Conservation (phyloP, 2,113 vertebrate species). For the Meleagris gallopavo region DNA sequence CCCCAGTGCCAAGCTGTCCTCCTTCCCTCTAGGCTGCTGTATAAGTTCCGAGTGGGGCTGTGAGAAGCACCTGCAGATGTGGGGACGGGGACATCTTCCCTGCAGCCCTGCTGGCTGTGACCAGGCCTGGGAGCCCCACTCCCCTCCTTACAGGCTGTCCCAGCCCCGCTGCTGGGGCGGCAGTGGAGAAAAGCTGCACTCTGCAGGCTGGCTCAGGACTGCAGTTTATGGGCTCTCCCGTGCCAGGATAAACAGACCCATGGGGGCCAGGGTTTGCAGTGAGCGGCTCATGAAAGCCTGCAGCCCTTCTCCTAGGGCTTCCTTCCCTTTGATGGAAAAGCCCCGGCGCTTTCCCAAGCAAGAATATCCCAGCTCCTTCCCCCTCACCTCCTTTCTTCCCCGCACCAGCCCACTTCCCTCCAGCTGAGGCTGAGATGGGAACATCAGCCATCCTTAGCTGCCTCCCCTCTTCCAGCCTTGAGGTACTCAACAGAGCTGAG, state of each 20-base stretch:
- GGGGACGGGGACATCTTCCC: too few species aligned
- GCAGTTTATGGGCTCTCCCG: background rate
- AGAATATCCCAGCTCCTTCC: background rate
- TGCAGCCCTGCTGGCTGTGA: background rate
- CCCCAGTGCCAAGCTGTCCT: background rate
- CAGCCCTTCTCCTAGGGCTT: background rate
- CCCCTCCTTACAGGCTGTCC: background rate
- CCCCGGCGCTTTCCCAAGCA: background rate
- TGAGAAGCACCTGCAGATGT: fast-evolving
- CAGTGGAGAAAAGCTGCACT: fast-evolving
- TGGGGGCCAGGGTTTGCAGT: background rate
- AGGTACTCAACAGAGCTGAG: background rate
- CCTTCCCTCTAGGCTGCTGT: background rate
- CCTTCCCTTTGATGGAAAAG: slow-evolving; percentile 42
- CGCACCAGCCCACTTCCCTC: background rate
- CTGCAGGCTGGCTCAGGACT: fast-evolving
- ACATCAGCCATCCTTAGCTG: background rate
- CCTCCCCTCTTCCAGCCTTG: background rate
- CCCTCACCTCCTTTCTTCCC: background rate
- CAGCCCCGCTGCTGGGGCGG: background rate
- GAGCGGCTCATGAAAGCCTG: slow-evolving; percentile 19
- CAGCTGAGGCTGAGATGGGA: background rate
- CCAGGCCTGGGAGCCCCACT: background rate
- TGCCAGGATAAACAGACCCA: slow-evolving; percentile 51
- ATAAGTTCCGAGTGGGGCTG: background rate